Evolutionary conservation across 2,888 invertebrate genomes (phyloP).

Genomic region (Catocala nupta): DNA sequence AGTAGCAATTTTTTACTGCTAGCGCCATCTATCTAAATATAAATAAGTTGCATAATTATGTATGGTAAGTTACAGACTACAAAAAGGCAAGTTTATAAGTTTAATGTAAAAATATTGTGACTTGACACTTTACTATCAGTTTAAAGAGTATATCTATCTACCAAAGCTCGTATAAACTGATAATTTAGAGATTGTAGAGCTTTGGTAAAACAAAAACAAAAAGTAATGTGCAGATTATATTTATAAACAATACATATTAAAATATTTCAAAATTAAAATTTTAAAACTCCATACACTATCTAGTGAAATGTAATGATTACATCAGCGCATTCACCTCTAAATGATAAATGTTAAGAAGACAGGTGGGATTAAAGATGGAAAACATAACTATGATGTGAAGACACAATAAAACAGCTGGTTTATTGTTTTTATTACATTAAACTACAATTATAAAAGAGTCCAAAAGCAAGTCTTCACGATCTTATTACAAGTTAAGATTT

Average conservation of each 20-base stretch:
- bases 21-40: conserved; percentile 32
- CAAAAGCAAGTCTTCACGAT: not conserved
- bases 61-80: too few relatives aligned
- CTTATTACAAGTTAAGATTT: not conserved
- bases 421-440: not conserved
- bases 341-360: conserved; percentile 11
- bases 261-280: conserved; percentile 41
- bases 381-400: not conserved
- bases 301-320: conserved; percentile 34
- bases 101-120: too few relatives aligned
- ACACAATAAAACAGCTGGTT: conserved; percentile 6
- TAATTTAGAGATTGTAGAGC: too few relatives aligned
- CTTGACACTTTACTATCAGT: too few relatives aligned
- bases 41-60: too few relatives aligned
- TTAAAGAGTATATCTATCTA: too few relatives aligned
- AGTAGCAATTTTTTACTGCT: conserved; percentile 6
- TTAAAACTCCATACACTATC: conserved; percentile 30
- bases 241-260: conserved; percentile 50
- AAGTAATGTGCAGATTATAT: conserved; percentile 41
- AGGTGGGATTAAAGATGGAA: not conserved
- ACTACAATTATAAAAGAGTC: conserved; percentile 5
- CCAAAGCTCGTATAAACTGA: too few relatives aligned
- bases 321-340: conserved; percentile 32
- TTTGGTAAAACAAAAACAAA: not conserved
- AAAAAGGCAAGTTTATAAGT: too few relatives aligned